Base-by-base conservation (phyloP, 2,797 vertebrate species). In the Eulemur coronatus region DNA sequence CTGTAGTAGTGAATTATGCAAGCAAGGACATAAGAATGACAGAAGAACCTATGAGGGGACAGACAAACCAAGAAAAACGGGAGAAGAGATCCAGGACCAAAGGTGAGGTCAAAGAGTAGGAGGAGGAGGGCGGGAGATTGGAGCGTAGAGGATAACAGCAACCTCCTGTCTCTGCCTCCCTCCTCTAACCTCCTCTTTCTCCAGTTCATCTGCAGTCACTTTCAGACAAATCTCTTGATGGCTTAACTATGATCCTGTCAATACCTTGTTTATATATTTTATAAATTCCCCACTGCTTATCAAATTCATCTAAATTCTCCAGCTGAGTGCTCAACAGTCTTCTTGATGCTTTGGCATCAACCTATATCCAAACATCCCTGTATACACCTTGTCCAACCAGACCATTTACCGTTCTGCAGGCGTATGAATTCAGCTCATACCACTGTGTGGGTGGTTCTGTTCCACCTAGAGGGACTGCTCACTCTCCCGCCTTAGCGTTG, bases 41-140 rank as follows among this genome's bases (percentile, higher is more conserved):
- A 22, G 63, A 38, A 55, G 52, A 80, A 46, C 48, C 24, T 26
- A 14, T 24, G 41, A 57, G 30, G 48, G 20, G 33, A 75, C 63
- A 20, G 67, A 57, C 75, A 70, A 72, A 82, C 38, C 26, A 79
- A 50, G 48, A 81, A 89, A 67, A 78, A 48, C 26, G 30, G 30
- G 46, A 78, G 50, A 65, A 38, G 46, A 63, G 41, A 76, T 30
- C n/a, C 35, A 65, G 57, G 81, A 72, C 43, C 55, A 55, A 35
- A 67, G 2, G 28, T 46, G 26, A 90, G n/a, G 52, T 78, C 61
- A 55, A 13, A 35, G 30, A 55, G 50, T 20, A 46, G 52, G 43
- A 43, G 10, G 28, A 30, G 1, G 7, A 15, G 10, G 24, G 13
- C 28, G 10, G 30, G 26, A 14, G 20, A 50, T 4, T 14, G 0